A percentile compares a stretch with the other conserved stretches of the same genome.
These are phyloP conservation scores for Meliscaeva auricollis DNA, from an alignment of 2,888 invertebrate genomes.

Conservation along the genomic window DNA sequence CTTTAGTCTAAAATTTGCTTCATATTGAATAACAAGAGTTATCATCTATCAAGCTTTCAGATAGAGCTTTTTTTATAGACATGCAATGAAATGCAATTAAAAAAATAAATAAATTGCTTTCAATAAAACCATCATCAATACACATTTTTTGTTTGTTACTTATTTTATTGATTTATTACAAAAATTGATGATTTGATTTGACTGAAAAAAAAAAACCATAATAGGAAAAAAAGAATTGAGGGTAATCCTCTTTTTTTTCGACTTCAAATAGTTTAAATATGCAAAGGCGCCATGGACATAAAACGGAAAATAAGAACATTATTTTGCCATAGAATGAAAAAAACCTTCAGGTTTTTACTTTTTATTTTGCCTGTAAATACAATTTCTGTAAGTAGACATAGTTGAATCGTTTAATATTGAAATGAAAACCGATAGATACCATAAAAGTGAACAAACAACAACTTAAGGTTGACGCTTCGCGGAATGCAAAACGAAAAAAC, in stretches of 20 bases:
- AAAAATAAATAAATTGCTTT: neutral
- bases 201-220: neutral
- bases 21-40: neutral
- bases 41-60: neutral
- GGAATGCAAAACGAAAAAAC: constrained; percentile 18
- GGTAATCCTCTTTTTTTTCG: constrained; percentile 35
- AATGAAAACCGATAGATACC: constrained; percentile 63
- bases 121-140: neutral
- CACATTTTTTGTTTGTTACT: neutral
- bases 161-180: constrained; percentile 29
- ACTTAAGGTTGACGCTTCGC: constrained; percentile 59
- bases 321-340: neutral
- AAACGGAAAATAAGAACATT: neutral
- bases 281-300: constrained; percentile 4
- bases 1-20: neutral
- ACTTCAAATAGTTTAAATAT: neutral
- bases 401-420: constrained; percentile 55
- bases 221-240: constrained; percentile 14
- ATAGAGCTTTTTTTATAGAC: too few species aligned
- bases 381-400: constrained; percentile 14
- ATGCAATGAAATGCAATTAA: neutral
- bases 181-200: neutral
- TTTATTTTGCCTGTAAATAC: neutral
- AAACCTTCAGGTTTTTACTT: constrained; percentile 7
- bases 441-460: constrained; percentile 61